Evolutionary conservation across 2,888 invertebrate species (phyloP).

Genomic region (Molanna angustata): DNA sequence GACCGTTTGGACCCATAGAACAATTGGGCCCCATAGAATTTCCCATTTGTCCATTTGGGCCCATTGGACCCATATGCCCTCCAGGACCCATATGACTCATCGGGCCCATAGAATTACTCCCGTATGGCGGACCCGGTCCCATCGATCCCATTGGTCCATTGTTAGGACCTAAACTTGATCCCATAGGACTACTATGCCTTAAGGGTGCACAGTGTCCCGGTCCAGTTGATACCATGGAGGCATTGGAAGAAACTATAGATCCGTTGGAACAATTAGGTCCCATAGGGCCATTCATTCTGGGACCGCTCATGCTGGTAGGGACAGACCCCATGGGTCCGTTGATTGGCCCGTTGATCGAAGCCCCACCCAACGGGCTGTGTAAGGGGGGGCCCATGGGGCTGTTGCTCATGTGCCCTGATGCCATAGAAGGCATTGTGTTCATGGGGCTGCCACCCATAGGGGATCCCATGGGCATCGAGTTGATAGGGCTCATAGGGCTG

Average conservation of each 20-base stretch:
- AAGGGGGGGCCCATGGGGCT: conserved; percentile 75
- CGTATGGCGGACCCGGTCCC: conserved; percentile 47
- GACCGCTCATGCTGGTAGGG: conserved; percentile 57
- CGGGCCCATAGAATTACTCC: conserved; percentile 41
- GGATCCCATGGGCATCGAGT: conserved; percentile 67
- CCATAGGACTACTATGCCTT: conserved; percentile 48
- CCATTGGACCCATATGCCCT: conserved; percentile 36
- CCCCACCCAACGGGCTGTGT: conserved; percentile 65
- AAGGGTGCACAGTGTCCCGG: conserved; percentile 55
- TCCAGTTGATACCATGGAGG: conserved; percentile 57
- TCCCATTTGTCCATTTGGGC: conserved; percentile 29
- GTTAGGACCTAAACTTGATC: conserved; percentile 39
- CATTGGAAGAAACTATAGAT: conserved; percentile 55
- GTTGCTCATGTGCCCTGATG: conserved; percentile 62
- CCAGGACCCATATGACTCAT: conserved; percentile 36
- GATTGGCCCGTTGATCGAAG: conserved; percentile 56
- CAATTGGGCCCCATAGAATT: conserved; percentile 34
- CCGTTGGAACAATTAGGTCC: conserved; percentile 57
- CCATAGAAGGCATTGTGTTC: conserved; percentile 62
- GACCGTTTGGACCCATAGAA: conserved; percentile 37
- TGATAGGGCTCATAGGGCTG: conserved; percentile 74
- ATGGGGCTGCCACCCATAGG: conserved; percentile 73
- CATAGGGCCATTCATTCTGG: conserved; percentile 57
- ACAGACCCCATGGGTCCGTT: conserved; percentile 61
- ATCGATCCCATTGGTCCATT: conserved; percentile 52